These are phyloP conservation scores for Epicampocera succincta DNA, from an alignment of 2,888 invertebrate species.

Conservation along the genomic window DNA sequence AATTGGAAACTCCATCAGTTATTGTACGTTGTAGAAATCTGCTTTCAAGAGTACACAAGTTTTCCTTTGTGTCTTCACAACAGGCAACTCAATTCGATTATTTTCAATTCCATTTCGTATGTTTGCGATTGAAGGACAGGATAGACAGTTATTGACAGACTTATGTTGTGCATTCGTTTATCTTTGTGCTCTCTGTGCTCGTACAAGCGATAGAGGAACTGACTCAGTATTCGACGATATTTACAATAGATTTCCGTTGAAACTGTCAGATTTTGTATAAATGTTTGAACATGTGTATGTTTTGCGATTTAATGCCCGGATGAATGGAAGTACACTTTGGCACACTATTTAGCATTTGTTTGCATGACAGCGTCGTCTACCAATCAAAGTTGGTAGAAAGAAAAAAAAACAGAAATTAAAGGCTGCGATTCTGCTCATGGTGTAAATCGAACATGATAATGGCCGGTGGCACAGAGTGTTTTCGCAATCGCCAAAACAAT, in stretches of 20 bases:
- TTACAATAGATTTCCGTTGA: constrained; percentile 59
- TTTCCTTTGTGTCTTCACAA: constrained; percentile 25
- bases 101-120: constrained; percentile 47
- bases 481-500: not conserved
- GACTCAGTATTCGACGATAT: constrained; percentile 36
- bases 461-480: constrained; percentile 24
- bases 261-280: constrained; percentile 49
- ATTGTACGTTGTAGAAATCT: constrained; percentile 5
- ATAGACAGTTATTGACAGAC: constrained; percentile 69
- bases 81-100: constrained; percentile 48
- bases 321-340: constrained; percentile 45
- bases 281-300: constrained; percentile 15
- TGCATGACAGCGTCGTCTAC: constrained; percentile 25
- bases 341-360: constrained; percentile 50
- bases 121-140: constrained; percentile 63
- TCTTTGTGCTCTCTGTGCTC: not conserved
- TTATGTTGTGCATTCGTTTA: constrained; percentile 55
- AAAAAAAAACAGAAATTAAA: constrained; percentile 14
- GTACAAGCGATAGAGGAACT: not conserved
- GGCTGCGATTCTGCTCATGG: not conserved
- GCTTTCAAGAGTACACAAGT: not conserved
- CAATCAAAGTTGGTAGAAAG: constrained; percentile 27
- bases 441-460: constrained; percentile 44
- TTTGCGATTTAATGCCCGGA: constrained; percentile 4
- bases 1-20: constrained; percentile 35